These are phyloP conservation scores for Ficedula albicollis DNA, from an alignment of 2,797 vertebrate genomes.

Conservation along the genomic window DNA sequence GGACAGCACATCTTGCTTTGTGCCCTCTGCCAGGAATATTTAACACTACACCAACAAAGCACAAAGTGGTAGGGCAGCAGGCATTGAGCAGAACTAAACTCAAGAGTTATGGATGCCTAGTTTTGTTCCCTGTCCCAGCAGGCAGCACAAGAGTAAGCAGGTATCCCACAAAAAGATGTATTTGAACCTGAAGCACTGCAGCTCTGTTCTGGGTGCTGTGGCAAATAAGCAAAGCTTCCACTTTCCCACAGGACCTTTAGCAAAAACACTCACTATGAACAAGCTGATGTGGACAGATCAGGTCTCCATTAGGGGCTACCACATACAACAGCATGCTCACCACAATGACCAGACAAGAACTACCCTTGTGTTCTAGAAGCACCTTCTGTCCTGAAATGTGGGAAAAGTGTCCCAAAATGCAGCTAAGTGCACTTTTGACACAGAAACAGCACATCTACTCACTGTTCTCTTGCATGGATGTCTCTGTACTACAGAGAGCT, in stretches of 20 bases:
- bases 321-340: background rate
- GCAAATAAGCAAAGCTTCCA: background rate
- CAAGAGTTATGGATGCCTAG: fast-evolving
- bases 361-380: background rate
- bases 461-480: background rate
- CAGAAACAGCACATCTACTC: background rate
- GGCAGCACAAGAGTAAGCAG: background rate
- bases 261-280: background rate
- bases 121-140: background rate
- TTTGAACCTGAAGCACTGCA: background rate
- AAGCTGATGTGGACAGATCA: background rate
- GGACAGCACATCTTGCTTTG: background rate
- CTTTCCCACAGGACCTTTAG: background rate
- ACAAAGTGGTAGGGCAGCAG: background rate
- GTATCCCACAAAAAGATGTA: background rate
- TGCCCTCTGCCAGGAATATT: background rate
- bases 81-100: background rate
- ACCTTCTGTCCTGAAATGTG: background rate
- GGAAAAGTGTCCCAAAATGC: background rate
- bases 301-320: background rate
- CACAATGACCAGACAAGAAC: background rate
- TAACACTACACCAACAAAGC: background rate
- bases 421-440: background rate
- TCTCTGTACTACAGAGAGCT: slow-evolving; percentile 6
- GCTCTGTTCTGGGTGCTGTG: background rate